These are phyloP conservation scores for Macrophya alboannulata DNA, from an alignment of 2,888 invertebrate genomes.

Conservation along the genomic window DNA sequence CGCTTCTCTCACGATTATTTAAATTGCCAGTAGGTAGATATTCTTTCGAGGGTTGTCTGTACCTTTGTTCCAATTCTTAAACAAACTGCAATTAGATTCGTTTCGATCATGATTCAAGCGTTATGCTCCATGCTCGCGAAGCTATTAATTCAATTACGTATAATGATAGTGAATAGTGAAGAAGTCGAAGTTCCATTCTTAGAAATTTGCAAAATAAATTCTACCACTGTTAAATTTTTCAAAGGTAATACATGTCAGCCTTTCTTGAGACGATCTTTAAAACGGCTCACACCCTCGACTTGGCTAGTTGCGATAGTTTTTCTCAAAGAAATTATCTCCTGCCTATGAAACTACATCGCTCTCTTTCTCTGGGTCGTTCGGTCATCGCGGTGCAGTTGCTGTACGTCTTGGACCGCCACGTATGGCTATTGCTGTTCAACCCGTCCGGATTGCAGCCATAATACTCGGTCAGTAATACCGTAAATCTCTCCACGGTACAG, in stretches of 20 bases:
- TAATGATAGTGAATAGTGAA: constrained; percentile 19
- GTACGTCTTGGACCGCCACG: constrained; percentile 28
- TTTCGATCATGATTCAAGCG: constrained; percentile 35
- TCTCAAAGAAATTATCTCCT: neutral
- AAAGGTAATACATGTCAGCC: neutral
- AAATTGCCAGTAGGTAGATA: neutral
- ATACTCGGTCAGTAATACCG: constrained; percentile 52
- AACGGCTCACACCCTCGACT: neutral
- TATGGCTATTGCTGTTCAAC: constrained; percentile 51
- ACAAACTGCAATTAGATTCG: constrained; percentile 20
- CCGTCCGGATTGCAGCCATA: constrained; percentile 48
- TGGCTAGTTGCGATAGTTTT: neutral
- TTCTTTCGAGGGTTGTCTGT: neutral
- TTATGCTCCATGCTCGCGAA: constrained; percentile 19
- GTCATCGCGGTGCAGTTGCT: constrained; percentile 25
- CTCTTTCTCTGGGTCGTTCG: constrained; percentile 52
- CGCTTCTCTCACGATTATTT: constrained; percentile 20
- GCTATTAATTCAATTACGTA: constrained; percentile 16
- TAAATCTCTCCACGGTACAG: constrained; percentile 54
- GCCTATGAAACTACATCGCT: constrained; percentile 5
- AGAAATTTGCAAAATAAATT: neutral
- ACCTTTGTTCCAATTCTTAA: constrained; percentile 11
- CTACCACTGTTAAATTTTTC: neutral
- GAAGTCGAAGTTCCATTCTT: constrained; percentile 9
- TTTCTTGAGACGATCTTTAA: neutral